phyloP scores from a whole-genome alignment of 2,888 invertebrate genomes.

The Agonum fuliginosum region DNA sequence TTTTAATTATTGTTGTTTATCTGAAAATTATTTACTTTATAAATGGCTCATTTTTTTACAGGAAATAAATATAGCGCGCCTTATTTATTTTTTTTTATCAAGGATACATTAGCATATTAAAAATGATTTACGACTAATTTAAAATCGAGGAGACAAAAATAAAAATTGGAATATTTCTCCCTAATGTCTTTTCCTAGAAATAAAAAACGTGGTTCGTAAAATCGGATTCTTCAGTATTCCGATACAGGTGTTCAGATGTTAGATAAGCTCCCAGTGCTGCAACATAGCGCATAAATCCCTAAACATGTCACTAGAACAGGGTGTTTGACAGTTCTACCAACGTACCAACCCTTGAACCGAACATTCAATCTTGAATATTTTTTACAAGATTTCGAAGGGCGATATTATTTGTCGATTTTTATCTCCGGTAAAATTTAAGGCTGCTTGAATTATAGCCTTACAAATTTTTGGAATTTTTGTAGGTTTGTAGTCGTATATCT shows the following conservation, averaged over 20 bases:
- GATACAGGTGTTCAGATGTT: slow-evolving; percentile 56
- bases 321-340: slow-evolving; percentile 55
- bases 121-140: too few species aligned
- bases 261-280: slow-evolving; percentile 55
- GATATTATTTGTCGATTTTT: slow-evolving; percentile 51
- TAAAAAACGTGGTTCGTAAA: slow-evolving; percentile 24
- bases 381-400: slow-evolving; percentile 49
- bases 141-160: slow-evolving; percentile 7
- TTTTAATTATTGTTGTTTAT: too few species aligned
- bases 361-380: slow-evolving; percentile 51
- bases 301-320: slow-evolving; percentile 57
- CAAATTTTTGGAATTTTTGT: slow-evolving; percentile 56
- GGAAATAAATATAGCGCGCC: too few species aligned
- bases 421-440: slow-evolving; percentile 38
- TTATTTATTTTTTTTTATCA: background rate
- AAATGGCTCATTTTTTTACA: too few species aligned
- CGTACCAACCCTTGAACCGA: slow-evolving; percentile 49
- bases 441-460: slow-evolving; percentile 31
- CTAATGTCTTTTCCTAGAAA: slow-evolving; percentile 19
- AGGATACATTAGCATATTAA: too few species aligned
- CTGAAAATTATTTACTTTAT: too few species aligned
- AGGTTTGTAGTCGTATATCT: slow-evolving; percentile 45
- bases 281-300: slow-evolving; percentile 51
- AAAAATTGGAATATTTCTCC: background rate
- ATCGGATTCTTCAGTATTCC: slow-evolving; percentile 23